A percentile compares a stretch with the other conserved stretches of the same genome.
Conservation (phyloP, 2,797 vertebrate species). For the Halcyon chelicuti region DNA sequence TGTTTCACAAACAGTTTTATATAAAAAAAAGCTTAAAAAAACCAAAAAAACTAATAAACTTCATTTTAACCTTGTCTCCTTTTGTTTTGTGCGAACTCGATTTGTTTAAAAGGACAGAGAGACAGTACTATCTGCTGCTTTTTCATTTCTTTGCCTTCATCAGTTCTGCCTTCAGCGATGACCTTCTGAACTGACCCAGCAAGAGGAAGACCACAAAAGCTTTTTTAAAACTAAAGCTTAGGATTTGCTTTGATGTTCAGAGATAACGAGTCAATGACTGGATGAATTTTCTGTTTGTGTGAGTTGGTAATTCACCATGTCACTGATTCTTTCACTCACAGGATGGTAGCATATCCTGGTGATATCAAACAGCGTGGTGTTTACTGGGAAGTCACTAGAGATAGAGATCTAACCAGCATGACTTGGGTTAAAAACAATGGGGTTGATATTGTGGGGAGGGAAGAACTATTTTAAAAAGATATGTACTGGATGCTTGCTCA, state of each 20-base stretch:
- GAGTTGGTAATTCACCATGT: not conserved
- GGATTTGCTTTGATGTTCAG: slow-evolving; percentile 35
- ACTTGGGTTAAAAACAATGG: not conserved
- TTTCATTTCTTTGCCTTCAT: slow-evolving; percentile 59
- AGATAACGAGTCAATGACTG: slow-evolving; percentile 30
- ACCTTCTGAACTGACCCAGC: slow-evolving; percentile 41
- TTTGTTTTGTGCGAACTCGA: slow-evolving; percentile 72
- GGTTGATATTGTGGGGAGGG: slow-evolving; percentile 37
- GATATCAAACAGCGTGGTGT: not conserved
- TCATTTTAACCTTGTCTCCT: slow-evolving; percentile 86
- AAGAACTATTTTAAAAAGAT: slow-evolving; percentile 60
- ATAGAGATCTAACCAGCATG: slow-evolving; percentile 48
- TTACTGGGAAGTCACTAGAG: slow-evolving; percentile 52
- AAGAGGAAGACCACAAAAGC: slow-evolving; percentile 31
- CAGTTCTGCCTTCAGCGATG: slow-evolving; percentile 44
- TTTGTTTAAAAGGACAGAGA: slow-evolving; percentile 63
- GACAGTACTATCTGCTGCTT: slow-evolving; percentile 52
- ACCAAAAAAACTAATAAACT: slow-evolving; percentile 83
- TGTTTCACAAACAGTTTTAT: slow-evolving; percentile 88
- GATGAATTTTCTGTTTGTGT: not conserved
- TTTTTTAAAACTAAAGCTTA: slow-evolving; percentile 22
- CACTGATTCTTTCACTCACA: not conserved
- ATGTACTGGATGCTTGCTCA: slow-evolving; percentile 65
- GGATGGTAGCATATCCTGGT: not conserved
- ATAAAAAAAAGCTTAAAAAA: slow-evolving; percentile 82